Base-by-base conservation (phyloP, 2,888 invertebrate genomes). In the Polyploca ridens region DNA sequence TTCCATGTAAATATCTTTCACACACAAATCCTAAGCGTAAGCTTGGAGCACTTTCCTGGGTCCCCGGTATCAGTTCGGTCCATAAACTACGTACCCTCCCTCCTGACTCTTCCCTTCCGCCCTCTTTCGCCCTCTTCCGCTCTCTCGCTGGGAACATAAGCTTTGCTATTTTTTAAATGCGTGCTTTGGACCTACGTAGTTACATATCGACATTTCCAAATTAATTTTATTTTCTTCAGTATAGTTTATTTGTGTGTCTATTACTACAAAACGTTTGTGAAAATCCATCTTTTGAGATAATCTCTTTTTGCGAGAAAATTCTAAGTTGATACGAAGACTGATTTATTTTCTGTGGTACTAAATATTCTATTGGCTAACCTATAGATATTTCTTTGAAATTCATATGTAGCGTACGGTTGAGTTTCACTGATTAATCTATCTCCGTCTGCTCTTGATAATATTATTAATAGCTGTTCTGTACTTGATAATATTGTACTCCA, bases 111-210 rank as follows among this genome's bases (percentile, higher is more conserved):
- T 54, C 54, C 70, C 70, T 69, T 71, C 66, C 72, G 63, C 76
- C 72, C 71, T 77, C 74, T 72, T 74, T 78, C 86, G 77, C 82
- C 79, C 83, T 78, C 81, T 84, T 84, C 86, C 88, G 84, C 77
- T 84, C 85, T 83, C 82, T 78, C 85, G 81, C 82, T 75, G 82
- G 82, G 83, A 86, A 87, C 85, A 84, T 91, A 90, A 92, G 89
- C 90, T 87, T 85, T 80, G 87, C 87, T 83, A 91, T 91, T 91
- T 91, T 91, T 92, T 90, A 82, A 93, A 92, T 90, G 91, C 91
- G 90, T 92, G 83, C 83, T 76, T 85, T 84, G 88, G 89, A 89
- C 89, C 83, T 81, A 83, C 81, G 81, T 77, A 76, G 80, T 85
- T 86, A 84, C 86, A 87, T 84, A 90, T 89, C 81, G 81, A 54